phyloP scores from a whole-genome alignment of 2,113 vertebrate species.

The Eolophus roseicapilla region DNA sequence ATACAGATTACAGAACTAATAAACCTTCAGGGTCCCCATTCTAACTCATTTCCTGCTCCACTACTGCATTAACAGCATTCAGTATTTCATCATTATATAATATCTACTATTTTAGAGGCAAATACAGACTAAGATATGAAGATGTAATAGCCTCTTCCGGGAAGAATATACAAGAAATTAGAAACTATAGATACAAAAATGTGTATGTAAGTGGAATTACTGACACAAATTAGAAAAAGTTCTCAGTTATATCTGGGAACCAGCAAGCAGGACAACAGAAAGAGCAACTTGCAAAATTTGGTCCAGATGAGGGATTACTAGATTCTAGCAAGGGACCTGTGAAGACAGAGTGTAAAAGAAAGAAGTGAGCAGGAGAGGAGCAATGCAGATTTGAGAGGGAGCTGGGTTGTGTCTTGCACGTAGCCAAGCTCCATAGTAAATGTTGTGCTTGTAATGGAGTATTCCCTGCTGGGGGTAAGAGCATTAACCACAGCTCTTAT shows the following conservation, averaged over 20 bases:
- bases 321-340: background rate
- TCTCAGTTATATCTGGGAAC: background rate
- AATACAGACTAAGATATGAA: background rate
- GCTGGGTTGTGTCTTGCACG: background rate
- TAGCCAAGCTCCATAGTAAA: background rate
- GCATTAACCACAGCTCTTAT: background rate
- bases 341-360: background rate
- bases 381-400: background rate
- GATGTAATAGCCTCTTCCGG: background rate
- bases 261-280: background rate
- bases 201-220: background rate
- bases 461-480: background rate
- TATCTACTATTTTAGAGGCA: background rate
- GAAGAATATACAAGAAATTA: background rate
- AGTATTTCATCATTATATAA: background rate
- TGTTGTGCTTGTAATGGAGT: background rate
- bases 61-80: background rate
- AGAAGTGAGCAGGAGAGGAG: background rate
- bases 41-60: background rate
- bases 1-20: constrained; percentile 8
- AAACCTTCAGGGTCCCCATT: background rate
- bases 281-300: background rate
- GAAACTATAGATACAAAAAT: background rate
- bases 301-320: background rate
- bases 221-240: background rate